These are phyloP conservation scores for Nothocercus julius DNA, from an alignment of 2,113 vertebrate genomes.

Conservation along the genomic window DNA sequence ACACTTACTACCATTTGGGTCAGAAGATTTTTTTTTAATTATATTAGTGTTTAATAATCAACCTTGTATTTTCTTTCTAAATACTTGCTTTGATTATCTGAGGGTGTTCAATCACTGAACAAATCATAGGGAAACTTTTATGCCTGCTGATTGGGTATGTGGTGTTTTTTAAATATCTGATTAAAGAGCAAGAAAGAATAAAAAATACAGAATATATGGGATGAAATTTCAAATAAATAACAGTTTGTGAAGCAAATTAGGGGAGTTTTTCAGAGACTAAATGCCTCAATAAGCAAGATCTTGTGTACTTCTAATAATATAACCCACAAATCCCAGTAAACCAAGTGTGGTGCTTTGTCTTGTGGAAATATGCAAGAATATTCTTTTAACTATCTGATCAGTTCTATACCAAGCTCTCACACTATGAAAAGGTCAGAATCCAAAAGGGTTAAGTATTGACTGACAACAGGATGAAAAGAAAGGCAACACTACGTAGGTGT, in stretches of 20 bases:
- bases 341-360: conserved; percentile 14
- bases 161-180: neutral
- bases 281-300: neutral
- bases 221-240: neutral
- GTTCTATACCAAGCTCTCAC: neutral
- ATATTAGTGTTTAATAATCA: neutral
- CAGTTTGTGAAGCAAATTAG: neutral
- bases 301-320: neutral
- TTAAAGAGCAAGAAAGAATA: neutral
- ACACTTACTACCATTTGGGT: neutral
- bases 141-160: neutral
- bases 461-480: conserved; percentile 64
- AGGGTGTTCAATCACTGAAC: neutral
- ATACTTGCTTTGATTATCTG: neutral
- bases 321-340: conserved; percentile 25
- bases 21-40: neutral
- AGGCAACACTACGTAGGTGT: conserved; percentile 48
- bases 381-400: conserved; percentile 41
- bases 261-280: neutral
- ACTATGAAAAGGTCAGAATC: conserved; percentile 41
- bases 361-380: conserved; percentile 49
- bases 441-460: conserved; percentile 68
- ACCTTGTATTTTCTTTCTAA: neutral
- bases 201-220: neutral
- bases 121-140: neutral